Evolutionary conservation across 2,888 invertebrate genomes (phyloP).

Genomic region (Apamea sordens): DNA sequence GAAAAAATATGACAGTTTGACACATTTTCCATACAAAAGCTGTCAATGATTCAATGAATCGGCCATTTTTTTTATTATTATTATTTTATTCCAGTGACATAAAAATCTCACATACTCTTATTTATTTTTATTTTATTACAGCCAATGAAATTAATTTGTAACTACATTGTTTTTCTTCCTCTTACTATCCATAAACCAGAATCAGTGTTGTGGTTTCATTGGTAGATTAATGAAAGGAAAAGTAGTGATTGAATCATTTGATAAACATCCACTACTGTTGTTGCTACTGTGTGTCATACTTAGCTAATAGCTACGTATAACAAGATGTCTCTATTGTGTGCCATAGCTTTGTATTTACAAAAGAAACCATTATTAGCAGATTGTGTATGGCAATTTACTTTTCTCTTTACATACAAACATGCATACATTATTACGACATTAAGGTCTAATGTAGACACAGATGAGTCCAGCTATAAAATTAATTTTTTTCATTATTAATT

Average conservation of each 20-base stretch:
- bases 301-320: not conserved
- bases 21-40: too few species aligned
- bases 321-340: not conserved
- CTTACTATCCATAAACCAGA: not conserved
- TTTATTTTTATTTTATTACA: not conserved
- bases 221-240: constrained; percentile 7
- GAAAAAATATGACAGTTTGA: too few species aligned
- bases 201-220: not conserved
- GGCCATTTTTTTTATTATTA: too few species aligned
- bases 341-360: not conserved
- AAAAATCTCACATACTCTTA: too few species aligned
- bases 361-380: not conserved
- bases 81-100: not conserved
- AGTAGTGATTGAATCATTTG: not conserved
- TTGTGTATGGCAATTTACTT: not conserved
- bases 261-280: not conserved
- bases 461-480: too few species aligned
- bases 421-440: not conserved
- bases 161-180: not conserved
- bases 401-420: not conserved
- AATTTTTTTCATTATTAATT: too few species aligned
- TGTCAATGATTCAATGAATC: too few species aligned
- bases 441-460: too few species aligned
- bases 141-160: not conserved
- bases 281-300: not conserved